Conservation (phyloP, 2,888 invertebrate genomes). For the Amaurobius ferox region DNA sequence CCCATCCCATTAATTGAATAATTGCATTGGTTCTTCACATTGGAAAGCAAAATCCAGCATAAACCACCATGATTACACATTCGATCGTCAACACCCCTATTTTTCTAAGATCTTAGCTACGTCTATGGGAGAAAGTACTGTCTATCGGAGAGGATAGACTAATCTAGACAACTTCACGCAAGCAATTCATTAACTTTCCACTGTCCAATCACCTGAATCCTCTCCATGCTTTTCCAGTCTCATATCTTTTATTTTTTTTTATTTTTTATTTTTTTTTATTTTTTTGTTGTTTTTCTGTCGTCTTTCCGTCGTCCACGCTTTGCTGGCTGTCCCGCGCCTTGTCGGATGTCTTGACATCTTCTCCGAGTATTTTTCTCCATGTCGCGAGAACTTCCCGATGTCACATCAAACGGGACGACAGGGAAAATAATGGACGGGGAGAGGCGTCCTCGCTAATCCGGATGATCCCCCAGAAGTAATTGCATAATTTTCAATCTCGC, state of each 20-base stretch:
- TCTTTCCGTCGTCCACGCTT: not conserved
- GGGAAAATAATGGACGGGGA: not conserved
- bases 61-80: too few relatives aligned
- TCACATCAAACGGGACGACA: not conserved
- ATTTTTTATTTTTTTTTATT: not conserved
- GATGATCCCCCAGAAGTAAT: not conserved
- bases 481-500: constrained; percentile 10
- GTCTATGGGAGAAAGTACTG: too few relatives aligned
- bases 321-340: not conserved
- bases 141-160: too few relatives aligned
- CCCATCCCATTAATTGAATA: too few relatives aligned
- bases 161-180: not conserved
- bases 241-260: not conserved
- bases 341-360: not conserved
- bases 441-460: not conserved
- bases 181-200: not conserved
- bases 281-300: not conserved
- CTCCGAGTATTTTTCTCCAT: not conserved
- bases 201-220: not conserved
- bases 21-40: too few relatives aligned
- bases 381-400: not conserved
- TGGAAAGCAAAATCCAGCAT: too few relatives aligned
- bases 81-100: too few relatives aligned
- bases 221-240: not conserved
- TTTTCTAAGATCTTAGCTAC: too few relatives aligned